Evolutionary conservation across 2,113 vertebrate genomes (phyloP), one percentile per base, ranked within the genome.

Genomic region (Lates calcarifer): DNA sequence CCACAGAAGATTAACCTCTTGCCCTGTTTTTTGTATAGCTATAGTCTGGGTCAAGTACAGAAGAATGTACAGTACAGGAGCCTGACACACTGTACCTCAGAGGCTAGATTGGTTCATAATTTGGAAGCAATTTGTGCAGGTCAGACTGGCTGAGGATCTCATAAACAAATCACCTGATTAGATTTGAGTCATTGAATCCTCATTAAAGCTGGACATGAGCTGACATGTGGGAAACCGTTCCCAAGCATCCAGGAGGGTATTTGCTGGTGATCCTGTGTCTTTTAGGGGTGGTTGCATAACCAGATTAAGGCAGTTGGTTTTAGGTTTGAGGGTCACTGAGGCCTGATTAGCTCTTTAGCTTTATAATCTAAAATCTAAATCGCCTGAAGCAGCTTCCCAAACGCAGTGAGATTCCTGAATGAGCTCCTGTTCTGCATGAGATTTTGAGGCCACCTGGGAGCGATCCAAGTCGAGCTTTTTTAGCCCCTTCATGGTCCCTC

Each of bases 1-100:
- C 73, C 74, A 41, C 77, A 86, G 47, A 53, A 85, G 90, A 90
- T 93, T 93, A 91, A 82, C 83, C 68, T 86, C 80, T 74, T 78
- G 71, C 63, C 64, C 65, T 37, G 3, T 60, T 82, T 81, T 43
- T 68, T 29, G 13, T 45, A 26, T 31, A 24, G 28, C 26, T 18
- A 18, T 28, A 71, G 61, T 66, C 64, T 58, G 28, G 43, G 55
- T 73, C 33, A 80, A 33, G 71, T 7, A n/a, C 49, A 1, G 17
- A 65, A 45, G 55, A 53, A 15, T 64, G 35, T 18, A n/a, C 6
- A 60, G 28, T 22, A 29, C 3, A 57, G 20, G 2, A 11, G 20
- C 35, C 6, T 49, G n/a, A 49, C 26, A n/a, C 5, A 1, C 29
- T 63, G 37, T 22, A 28, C 6, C n/a, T 51, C 14, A 69, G 29